A percentile compares a stretch with the other conserved stretches of the same genome.
Conservation (phyloP, 2,113 vertebrate species). For the Lepus timidus region DNA sequence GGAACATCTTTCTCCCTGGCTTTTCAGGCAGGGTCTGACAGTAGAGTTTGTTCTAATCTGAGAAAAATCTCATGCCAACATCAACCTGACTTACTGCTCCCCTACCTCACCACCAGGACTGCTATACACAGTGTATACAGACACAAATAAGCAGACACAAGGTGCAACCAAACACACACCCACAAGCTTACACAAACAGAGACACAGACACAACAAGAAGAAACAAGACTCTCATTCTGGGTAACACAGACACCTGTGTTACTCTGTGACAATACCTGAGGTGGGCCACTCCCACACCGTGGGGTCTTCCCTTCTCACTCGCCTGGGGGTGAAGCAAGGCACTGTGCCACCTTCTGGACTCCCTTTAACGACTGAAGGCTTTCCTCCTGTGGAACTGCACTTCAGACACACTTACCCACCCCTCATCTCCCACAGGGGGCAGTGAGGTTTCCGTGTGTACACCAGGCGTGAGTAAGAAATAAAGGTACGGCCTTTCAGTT, state of each 20-base stretch:
- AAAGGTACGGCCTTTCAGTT: conserved; percentile 14
- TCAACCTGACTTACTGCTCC: background rate
- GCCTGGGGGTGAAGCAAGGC: background rate
- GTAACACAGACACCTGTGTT: background rate
- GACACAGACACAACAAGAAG: background rate
- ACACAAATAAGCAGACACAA: background rate
- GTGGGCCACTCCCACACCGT: background rate
- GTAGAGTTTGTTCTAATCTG: background rate
- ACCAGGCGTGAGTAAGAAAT: background rate
- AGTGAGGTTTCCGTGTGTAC: background rate
- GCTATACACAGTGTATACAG: background rate
- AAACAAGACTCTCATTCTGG: background rate
- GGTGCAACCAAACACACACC: background rate
- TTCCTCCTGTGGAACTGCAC: background rate
- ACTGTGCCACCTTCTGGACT: background rate
- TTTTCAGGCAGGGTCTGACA: background rate
- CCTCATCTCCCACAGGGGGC: background rate
- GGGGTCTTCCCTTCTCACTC: background rate
- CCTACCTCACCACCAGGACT: background rate
- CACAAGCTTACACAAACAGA: background rate
- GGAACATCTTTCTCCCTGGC: background rate
- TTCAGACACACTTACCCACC: background rate
- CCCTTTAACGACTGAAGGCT: background rate
- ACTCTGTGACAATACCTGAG: background rate
- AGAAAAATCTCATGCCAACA: conserved; percentile 27